Evolutionary conservation across 1,140 invertebrate genomes (phyloP).

Genomic region (Drosophila lacteicornis): DNA sequence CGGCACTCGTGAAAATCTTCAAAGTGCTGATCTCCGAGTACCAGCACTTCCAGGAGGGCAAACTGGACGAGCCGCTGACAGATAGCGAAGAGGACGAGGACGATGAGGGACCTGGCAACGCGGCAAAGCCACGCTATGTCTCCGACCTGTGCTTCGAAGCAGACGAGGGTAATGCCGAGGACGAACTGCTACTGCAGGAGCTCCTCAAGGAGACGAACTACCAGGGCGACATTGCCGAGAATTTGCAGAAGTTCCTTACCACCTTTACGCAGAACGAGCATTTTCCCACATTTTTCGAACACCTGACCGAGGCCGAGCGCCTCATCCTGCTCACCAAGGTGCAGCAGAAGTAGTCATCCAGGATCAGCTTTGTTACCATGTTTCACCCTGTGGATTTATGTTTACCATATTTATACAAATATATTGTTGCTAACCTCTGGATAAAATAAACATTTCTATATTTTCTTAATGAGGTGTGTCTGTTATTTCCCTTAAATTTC

Average conservation of each 20-base stretch:
- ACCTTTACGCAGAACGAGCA: constrained; percentile 88
- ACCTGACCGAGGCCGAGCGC: constrained; percentile 85
- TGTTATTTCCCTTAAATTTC: neutral
- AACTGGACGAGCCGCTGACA: constrained; percentile 84
- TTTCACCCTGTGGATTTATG: constrained; percentile 33
- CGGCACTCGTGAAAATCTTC: constrained; percentile 87
- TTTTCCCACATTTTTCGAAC: constrained; percentile 87
- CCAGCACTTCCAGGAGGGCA: constrained; percentile 85
- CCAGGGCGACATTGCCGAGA: constrained; percentile 87
- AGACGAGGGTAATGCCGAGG: constrained; percentile 84
- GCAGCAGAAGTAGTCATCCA: constrained; percentile 49
- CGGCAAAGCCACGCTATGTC: constrained; percentile 62
- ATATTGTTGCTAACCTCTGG: constrained; percentile 47
- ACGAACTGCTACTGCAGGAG: constrained; percentile 86
- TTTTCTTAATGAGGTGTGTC: constrained; percentile 1
- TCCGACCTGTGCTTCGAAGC: constrained; percentile 74
- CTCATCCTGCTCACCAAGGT: constrained; percentile 50
- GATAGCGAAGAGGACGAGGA: constrained; percentile 77
- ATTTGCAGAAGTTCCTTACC: constrained; percentile 87
- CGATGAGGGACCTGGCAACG: constrained; percentile 51
- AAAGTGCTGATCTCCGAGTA: constrained; percentile 87
- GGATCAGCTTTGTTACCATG: constrained; percentile 8
- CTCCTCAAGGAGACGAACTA: constrained; percentile 87
- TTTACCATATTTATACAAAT: constrained; percentile 51
- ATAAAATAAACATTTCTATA: constrained; percentile 47